Evolutionary conservation across 2,113 vertebrate genomes (phyloP), one percentile per base, ranked within the genome.

Genomic region (Eulemur rufifrons): DNA sequence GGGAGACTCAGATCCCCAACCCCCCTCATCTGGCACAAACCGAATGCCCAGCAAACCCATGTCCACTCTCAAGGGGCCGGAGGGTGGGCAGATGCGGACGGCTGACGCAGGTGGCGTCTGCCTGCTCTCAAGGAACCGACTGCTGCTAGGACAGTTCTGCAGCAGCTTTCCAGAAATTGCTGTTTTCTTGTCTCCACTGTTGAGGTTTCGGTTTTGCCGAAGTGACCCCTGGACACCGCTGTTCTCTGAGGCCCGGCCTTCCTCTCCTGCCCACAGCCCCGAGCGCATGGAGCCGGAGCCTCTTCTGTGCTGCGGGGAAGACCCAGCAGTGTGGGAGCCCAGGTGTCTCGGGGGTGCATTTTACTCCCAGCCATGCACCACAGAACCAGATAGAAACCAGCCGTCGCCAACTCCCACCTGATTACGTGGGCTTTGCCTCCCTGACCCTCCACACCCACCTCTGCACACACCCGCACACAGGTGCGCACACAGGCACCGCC

Each of bases 261-360:
- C 4, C 25, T 50, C 56, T 18, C 32, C 23, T 17, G 68, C 18
- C 78, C 69, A 52, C 42, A 25, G 74, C 59, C 32, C n/a, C 21
- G 3, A 0, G 39, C 6, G 18, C 20, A 25, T 14, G 27, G 21
- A 32, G 68, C 13, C 20, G 8, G n/a, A n/a, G 29, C 5, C 15
- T 12, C 34, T 32, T 47, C 29, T 20, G 3, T 6, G 34, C 21
- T 6, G 13, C 7, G 20, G 54, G 1, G n/a, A 52, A 17, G 23
- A 80, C 88, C 27, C 12, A 18, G 3, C 7, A 37, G 42, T 2
- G 2, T 32, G 6, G 1, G 10, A 34, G 27, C 37, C 3, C 59
- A 4, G 4, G 34, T 20, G 45, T n/a, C 37, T 21, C 5, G 2
- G 21, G 29, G 27, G 9, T 8, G 2, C 5, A 1, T 27, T 8